Evolutionary conservation across 2,888 invertebrate species (phyloP).

Genomic region (Drosophila putrida): DNA sequence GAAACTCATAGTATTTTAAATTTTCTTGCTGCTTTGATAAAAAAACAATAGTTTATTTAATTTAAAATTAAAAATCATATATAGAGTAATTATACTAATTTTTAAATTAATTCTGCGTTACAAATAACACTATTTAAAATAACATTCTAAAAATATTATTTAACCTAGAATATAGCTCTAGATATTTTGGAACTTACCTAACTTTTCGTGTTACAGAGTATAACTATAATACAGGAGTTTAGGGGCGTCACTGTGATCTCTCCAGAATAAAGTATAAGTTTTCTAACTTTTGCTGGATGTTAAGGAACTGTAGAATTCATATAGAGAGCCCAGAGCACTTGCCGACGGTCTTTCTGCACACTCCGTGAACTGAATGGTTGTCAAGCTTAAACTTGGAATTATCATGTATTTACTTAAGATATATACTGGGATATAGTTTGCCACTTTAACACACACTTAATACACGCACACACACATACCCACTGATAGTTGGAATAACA

Average conservation of each 20-base stretch:
- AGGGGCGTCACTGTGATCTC: constrained; percentile 1
- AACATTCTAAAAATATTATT: neutral
- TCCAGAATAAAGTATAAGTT: neutral
- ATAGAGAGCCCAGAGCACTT: constrained; percentile 40
- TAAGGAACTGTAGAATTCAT: constrained; percentile 23
- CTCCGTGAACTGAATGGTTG: constrained; percentile 17
- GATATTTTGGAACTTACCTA: constrained; percentile 34
- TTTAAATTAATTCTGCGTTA: neutral
- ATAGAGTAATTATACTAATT: no score
- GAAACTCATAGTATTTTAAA: no score
- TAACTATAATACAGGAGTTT: neutral
- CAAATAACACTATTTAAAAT: neutral
- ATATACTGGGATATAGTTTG: constrained; percentile 31
- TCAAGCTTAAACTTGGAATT: constrained; percentile 7
- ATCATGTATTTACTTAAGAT: constrained; percentile 12
- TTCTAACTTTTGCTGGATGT: constrained; percentile 1
- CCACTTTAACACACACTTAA: constrained; percentile 26
- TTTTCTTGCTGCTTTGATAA: no score
- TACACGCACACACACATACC: constrained; percentile 17
- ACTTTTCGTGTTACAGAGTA: constrained; percentile 5
- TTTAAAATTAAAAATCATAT: no score
- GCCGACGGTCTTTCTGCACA: constrained; percentile 66
- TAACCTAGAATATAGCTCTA: no score
- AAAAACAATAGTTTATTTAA: no score
- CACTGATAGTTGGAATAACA: neutral